Percentiles rank a stretch among this genome's conserved stretches.
Evolutionary conservation across 2,888 invertebrate species (phyloP).

Genomic region (Drosophila kuntzei): DNA sequence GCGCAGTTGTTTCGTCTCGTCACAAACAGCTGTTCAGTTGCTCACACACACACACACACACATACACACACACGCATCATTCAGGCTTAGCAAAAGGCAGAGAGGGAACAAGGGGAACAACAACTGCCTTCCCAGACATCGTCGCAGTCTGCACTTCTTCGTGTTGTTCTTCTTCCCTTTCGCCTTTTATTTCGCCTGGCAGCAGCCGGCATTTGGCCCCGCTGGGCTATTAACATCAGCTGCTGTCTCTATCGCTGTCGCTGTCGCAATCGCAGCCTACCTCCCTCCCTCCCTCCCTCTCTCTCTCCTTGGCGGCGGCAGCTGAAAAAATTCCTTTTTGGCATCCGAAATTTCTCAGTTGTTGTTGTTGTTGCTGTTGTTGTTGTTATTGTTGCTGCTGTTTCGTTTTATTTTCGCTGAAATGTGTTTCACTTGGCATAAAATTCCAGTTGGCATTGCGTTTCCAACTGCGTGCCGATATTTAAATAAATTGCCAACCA

Average conservation of each 20-base stretch:
- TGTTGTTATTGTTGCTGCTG: constrained; percentile 46
- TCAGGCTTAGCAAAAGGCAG: constrained; percentile 42
- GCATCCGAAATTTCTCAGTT: constrained; percentile 61
- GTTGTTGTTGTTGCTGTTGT: constrained; percentile 18
- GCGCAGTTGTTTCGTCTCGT: constrained; percentile 62
- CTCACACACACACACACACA: constrained; percentile 26
- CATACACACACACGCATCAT: constrained; percentile 20
- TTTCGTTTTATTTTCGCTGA: constrained; percentile 62
- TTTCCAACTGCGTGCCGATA: constrained; percentile 79
- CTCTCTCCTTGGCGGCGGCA: constrained; percentile 48
- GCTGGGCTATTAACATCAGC: constrained; percentile 82
- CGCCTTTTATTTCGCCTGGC: constrained; percentile 42
- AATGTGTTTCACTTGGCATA: constrained; percentile 68
- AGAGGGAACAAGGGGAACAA: constrained; percentile 22
- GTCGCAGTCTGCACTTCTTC: constrained; percentile 55
- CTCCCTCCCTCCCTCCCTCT: constrained; percentile 7
- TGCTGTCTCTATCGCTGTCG: constrained; percentile 62
- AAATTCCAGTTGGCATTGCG: constrained; percentile 81
- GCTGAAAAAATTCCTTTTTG: constrained; percentile 81
- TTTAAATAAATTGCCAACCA: constrained; percentile 81
- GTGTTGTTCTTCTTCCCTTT: constrained; percentile 28
- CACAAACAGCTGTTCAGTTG: constrained; percentile 74
- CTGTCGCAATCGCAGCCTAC: constrained; percentile 51
- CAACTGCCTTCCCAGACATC: constrained; percentile 66
- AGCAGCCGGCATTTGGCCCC: constrained; percentile 78